Evolutionary conservation across 2,113 vertebrate species (phyloP), one percentile per base, ranked within the genome.

Genomic region (Chunga burmeisteri): DNA sequence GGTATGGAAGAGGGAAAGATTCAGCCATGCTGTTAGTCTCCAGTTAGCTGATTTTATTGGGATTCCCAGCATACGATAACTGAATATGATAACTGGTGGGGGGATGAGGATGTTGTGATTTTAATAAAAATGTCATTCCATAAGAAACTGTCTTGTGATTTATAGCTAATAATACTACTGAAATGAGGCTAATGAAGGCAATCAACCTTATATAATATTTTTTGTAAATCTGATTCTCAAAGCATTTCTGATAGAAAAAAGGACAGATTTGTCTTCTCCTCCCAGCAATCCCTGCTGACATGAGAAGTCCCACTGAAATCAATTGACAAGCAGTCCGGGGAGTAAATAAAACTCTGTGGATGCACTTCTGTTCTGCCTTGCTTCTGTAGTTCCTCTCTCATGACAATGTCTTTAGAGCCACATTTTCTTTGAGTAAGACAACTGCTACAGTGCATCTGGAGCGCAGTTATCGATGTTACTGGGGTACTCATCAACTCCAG

Each of bases 171-270:
- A 93, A 88, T 87, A 73, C 94, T 80, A 94, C 85, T 90, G 67
- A 94, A 94, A 96, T 86, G 59, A 90, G 75, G 94, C 47, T 96
- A 96, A 95, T 92, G 93, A 94, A 94, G 63, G 50, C 85, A 93
- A 96, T 93, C 78, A 94, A 93, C 93, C 56, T 79, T 56, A 20
- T 66, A 55, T 49, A 83, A 74, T 40, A 15, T 50, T 53, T 42
- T 88, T 49, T 52, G 73, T 72, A 73, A 81, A 86, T 86, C 53
- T 82, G 58, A 77, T 96, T 96, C 75, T 92, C 82, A 88, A 80
- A 79, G 70, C 38, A 89, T 73, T 91, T 95, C 67, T 94, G 72
- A 86, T 46, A 44, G 50, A 70, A 90, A 93, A 92, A 92, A 95
- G 25, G 34, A 25, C 42, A 79, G 53, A 61, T 89, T 72, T 81